Conservation (phyloP, 1,140 invertebrate genomes). For the Panulirus ornatus region DNA sequence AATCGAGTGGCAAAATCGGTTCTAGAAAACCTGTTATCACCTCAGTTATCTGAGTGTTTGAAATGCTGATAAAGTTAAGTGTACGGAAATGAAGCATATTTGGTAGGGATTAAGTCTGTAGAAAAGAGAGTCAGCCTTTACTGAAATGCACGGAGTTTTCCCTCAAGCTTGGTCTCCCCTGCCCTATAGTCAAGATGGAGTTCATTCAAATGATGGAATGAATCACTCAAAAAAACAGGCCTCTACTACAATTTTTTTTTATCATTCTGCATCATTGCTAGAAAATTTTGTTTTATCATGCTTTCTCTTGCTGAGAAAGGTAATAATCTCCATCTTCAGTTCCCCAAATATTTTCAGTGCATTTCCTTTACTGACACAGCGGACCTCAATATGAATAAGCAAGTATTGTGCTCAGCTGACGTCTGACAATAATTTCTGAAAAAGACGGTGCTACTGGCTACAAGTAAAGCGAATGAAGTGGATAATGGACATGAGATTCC, state of each 20-base stretch:
- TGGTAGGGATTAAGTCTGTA: neutral
- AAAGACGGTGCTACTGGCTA: neutral
- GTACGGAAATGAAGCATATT: neutral
- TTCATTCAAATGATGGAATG: neutral
- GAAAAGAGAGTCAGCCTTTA: neutral
- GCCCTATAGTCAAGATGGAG: neutral
- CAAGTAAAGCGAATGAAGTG: constrained; percentile 2
- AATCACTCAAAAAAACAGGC: neutral
- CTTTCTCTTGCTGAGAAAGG: neutral
- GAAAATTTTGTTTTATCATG: neutral
- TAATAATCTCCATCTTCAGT: neutral
- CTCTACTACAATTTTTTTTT: neutral
- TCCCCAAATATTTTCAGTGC: neutral
- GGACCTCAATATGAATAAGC: neutral
- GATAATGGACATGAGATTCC: constrained; percentile 2
- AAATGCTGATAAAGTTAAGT: neutral
- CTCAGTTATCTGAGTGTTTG: neutral
- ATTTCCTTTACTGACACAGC: no score
- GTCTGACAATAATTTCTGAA: neutral
- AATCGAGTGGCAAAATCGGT: neutral
- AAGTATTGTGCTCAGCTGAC: neutral
- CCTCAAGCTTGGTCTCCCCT: neutral
- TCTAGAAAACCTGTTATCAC: neutral
- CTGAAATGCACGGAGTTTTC: neutral
- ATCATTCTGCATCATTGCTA: neutral